Base-by-base conservation (phyloP, 2,797 vertebrate genomes). In the Ambastaia sidthimunki region DNA sequence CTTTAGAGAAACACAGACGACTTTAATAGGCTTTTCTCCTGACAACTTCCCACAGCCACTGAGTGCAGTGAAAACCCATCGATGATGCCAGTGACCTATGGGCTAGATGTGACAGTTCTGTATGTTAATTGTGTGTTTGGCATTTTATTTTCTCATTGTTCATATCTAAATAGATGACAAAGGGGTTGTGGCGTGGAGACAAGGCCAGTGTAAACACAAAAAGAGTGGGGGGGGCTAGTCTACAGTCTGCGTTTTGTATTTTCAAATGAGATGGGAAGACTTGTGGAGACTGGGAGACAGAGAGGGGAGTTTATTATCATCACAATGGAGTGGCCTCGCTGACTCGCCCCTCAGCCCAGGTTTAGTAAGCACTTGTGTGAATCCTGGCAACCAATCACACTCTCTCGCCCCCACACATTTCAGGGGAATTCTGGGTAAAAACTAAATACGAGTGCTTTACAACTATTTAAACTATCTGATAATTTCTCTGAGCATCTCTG, bases 371-470 rank as follows among this genome's bases (percentile, higher is more conserved):
- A 85, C 83, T 86, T 85, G 85, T 78, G 79, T 57, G 78, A 79
- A 85, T 73, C 91, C 88, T 90, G 88, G 91, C 90, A 93, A 93
- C 91, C 74, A 78, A 67, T 68, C 80, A 78, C 85, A 76, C 74
- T 55, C 70, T 37, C 62, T 1, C 55, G 54, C 67, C 80, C 55
- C 80, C 55, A 81, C 72, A 28, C 66, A 82, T 44, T 54, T 78
- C 76, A 37, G 55, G 55, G 55, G 55, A 62, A 19, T 62, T 59
- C 63, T 74, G 52, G 18, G 65, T 59, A 66, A 52, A 54, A 21
- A 19, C 67, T 48, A 71, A 59, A 70, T 16, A 54, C 15, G 1
- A 25, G 31, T 11, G 31, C 31, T 65, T 16, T 37, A 65, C 62
- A 44, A 44, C 41, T 44, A 44, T 10, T 44, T 2, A 28, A 28